Evolutionary conservation across 2,888 invertebrate genomes (phyloP), one percentile per base, ranked within the genome.

Genomic region (Chymomyza procnemis): DNA sequence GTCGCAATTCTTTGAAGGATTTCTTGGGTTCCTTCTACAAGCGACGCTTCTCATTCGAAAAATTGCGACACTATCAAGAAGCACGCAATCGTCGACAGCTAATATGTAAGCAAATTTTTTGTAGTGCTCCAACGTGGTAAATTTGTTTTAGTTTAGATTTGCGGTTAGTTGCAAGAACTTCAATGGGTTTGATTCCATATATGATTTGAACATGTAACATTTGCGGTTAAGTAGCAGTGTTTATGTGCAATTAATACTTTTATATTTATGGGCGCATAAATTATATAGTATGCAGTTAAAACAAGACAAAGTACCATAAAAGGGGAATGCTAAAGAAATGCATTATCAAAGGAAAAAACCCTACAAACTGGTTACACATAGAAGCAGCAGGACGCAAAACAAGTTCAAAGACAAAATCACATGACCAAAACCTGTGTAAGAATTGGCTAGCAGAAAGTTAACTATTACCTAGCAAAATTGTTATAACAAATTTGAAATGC

Each of bases 1-100:
- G 81, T 56, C 80, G 87, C 50, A 77, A 78, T 73, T 85, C 85
- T 30, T 66, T 87, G 22, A 88, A 85, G 68, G 72, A 84, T 56
- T 79, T 87, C 64, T 59, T 87, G n/a, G 77, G 73, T 16, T 74
- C 76, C 3, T 66, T 82, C 61, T 76, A 79, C 54, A 60, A 73
- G 26, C 80, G 82, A 5, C 79, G 82, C 41, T 77, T 79, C 69
- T 86, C 84, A 2, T 68, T 82, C 46, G 81, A 85, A 59, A 81
- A 80, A 61, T 56, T 81, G 54, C 71, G 74, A 6, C 73, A 77
- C 56, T 79, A 77, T 16, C 74, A 80, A 57, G 71, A 69, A 46
- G 55, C 74, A 64, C 77, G 71, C 34, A 70, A 69, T 69, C 80
- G 75, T n/a, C 74, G 71, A 4, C 82, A 80, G 63, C 21, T 75